Conservation (phyloP, 2,113 vertebrate genomes). For the Circaetus cinerascens region DNA sequence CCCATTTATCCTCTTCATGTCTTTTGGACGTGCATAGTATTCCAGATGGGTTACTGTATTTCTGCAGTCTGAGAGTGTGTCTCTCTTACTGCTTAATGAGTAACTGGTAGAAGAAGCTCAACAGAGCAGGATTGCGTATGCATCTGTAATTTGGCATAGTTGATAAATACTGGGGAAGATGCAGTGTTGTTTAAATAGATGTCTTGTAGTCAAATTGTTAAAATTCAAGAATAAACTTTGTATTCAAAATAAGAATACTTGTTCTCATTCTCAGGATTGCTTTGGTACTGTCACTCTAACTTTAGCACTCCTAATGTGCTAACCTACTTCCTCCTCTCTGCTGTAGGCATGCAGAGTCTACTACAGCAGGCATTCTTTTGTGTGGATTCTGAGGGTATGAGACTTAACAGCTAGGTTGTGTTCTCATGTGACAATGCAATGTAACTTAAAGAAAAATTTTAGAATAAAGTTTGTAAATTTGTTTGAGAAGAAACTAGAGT, state of each 20-base stretch:
- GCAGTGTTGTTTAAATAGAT: not conserved
- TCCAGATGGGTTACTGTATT: not conserved
- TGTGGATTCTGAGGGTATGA: not conserved
- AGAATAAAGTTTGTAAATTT: not conserved
- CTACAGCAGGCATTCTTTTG: not conserved
- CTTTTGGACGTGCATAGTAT: not conserved
- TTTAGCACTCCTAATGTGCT: not conserved
- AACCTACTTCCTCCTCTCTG: not conserved
- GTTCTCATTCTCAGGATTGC: not conserved
- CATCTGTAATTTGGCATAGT: not conserved
- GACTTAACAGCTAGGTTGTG: not conserved
- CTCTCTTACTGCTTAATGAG: not conserved
- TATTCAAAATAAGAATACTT: not conserved
- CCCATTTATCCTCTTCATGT: not conserved
- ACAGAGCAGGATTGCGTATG: not conserved
- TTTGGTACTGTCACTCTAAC: not conserved
- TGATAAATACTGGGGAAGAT: not conserved
- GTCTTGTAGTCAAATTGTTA: not conserved
- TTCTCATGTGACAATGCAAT: not conserved
- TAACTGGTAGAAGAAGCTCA: not conserved
- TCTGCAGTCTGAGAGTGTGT: not conserved
- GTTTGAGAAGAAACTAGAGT: not conserved
- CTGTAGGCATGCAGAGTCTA: not conserved
- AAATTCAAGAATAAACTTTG: not conserved
- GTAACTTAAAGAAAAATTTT: not conserved